Percentiles rank a stretch among this genome's conserved stretches.
Conservation (phyloP, 2,797 vertebrate species). For the Protonibea diacanthus region DNA sequence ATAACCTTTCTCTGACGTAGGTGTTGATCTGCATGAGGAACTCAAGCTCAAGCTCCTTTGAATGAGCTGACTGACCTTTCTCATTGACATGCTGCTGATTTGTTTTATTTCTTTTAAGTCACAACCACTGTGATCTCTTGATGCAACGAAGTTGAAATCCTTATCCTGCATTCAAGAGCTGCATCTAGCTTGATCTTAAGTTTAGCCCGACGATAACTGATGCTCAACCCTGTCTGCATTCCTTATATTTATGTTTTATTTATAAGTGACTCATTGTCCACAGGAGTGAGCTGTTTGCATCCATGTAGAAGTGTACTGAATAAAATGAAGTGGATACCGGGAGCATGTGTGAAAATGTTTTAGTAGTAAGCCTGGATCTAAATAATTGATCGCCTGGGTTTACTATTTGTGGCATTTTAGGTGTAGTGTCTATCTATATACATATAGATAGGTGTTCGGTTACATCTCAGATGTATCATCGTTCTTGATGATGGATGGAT, state of each 20-base stretch:
- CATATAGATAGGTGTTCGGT: conserved; percentile 11
- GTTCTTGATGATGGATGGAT: conserved; percentile 10
- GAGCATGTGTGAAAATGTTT: conserved; percentile 44
- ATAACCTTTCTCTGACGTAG: not conserved
- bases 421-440: not conserved
- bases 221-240: conserved; percentile 61
- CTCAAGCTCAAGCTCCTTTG: not conserved
- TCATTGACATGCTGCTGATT: conserved; percentile 23
- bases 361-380: conserved; percentile 41
- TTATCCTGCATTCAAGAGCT: conserved; percentile 30
- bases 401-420: conserved; percentile 31
- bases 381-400: conserved; percentile 68
- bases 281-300: conserved; percentile 61
- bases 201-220: conserved; percentile 48
- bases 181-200: conserved; percentile 20
- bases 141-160: not conserved
- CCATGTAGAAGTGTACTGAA: conserved; percentile 49
- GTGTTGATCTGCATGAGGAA: not conserved
- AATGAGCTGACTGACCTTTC: conserved; percentile 1
- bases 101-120: conserved; percentile 1
- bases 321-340: conserved; percentile 51
- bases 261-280: conserved; percentile 67
- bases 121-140: not conserved
- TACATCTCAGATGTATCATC: conserved; percentile 29
- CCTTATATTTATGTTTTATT: conserved; percentile 74